Evolutionary conservation across 92 coral and sea anemone species (phyloP), one percentile per base, ranked within the genome.

Genomic region (Palythoa grandiflora): DNA sequence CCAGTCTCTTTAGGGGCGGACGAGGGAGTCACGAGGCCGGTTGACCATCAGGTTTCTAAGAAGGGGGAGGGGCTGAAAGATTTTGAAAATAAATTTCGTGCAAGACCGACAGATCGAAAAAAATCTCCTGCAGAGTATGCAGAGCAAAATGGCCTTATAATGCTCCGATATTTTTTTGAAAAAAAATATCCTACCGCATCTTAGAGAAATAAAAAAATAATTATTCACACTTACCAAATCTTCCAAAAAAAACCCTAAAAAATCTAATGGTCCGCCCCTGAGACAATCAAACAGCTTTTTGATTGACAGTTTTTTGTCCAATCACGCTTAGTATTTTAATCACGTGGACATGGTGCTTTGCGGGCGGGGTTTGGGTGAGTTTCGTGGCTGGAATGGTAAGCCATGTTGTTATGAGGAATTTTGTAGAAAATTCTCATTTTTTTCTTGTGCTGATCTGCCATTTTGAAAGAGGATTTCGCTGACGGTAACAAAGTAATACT

Each of bases 271-370:
- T 28, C 28, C 28, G 28, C 28, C 28, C 28, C 28, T 28, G 28
- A 28, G 28, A 28, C 0, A 28, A 28, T 28, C 28, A 28, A 28
- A 28, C 28, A 28, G 28, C 38, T 44, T 40, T n/a, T 20, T 39
- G 98, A 95, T 91, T 95, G 98, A 91, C 91, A 91, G 92, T 73
- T 37, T 35, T 3, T 89, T 71, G 78, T 73, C 98, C 96, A 95
- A 95, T 95, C 89, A 91, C 79, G 75, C 38, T 36, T 55, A 72
- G 9, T 9, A 78, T 16, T 36, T 87, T 73, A 39, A 84, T 79
- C 70, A 73, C 54, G 55, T 59, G 20, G 8, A 36, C 10, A 21
- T 66, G 68, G 80, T 61, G 88, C 92, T 71, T 89, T 88, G 93
- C 88, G 87, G 94, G 88, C 86, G 91, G 71, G 92, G 10, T 40